phyloP scores from a whole-genome alignment of 2,888 invertebrate genomes.

The Smittia sp. region DNA sequence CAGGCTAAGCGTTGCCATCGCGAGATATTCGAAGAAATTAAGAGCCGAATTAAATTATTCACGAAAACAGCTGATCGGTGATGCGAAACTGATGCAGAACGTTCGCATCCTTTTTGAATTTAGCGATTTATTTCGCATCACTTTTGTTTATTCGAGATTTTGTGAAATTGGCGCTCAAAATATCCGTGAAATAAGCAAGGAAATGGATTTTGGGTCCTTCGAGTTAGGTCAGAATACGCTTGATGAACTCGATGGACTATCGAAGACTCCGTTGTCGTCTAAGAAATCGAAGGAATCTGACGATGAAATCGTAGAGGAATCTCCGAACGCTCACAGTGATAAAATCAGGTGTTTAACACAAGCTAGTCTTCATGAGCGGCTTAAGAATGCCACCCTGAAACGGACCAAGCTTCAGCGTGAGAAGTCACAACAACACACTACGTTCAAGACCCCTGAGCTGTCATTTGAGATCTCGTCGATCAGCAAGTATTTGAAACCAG shows the following conservation, averaged over 20 bases:
- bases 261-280: neutral
- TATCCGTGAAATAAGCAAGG: too few species aligned
- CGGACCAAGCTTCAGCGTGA: too few species aligned
- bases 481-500: neutral
- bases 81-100: neutral
- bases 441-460: too few species aligned
- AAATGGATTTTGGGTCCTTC: too few species aligned
- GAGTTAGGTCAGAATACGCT: conserved; percentile 8
- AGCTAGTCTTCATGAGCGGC: conserved; percentile 17
- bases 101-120: neutral
- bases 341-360: neutral
- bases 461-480: conserved; percentile 18
- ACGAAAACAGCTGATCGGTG: neutral
- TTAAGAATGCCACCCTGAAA: conserved; percentile 40
- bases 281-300: neutral
- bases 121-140: neutral
- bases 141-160: too few species aligned
- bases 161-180: too few species aligned
- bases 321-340: conserved; percentile 45
- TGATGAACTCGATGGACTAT: conserved; percentile 8
- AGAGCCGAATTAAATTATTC: neutral
- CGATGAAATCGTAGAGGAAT: conserved; percentile 48
- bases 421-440: too few species aligned
- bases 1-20: neutral
- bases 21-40: neutral